phyloP scores from a whole-genome alignment of 37 sponge, comb jelly and placozoan species.

The Chondrosia reniformis region DNA sequence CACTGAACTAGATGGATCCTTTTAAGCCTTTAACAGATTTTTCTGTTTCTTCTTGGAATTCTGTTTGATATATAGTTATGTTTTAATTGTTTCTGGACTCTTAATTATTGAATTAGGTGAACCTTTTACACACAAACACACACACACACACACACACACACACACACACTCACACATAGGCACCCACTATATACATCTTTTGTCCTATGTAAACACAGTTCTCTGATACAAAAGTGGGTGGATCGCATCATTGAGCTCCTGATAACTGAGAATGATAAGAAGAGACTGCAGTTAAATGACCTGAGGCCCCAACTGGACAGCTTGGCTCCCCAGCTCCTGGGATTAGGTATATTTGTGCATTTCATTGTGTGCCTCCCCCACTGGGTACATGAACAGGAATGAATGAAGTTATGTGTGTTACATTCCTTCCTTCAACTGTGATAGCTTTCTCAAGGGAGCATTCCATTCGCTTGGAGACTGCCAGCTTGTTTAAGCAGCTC shows the following conservation, averaged over 20 bases:
- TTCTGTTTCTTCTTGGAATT: too few relatives aligned
- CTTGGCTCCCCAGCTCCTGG: conserved; percentile 52
- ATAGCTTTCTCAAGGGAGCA: conserved; percentile 82
- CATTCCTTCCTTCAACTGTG: not conserved
- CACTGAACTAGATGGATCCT: too few relatives aligned
- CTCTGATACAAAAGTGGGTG: conserved; percentile 66
- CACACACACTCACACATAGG: conserved; percentile 1
- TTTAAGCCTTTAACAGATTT: too few relatives aligned
- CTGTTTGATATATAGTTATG: too few relatives aligned
- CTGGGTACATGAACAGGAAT: not conserved
- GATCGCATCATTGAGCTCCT: conserved; percentile 49
- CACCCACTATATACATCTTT: not conserved
- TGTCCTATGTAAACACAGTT: conserved; percentile 18
- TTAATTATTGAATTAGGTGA: too few relatives aligned
- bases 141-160: too few relatives aligned
- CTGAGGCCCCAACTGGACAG: conserved; percentile 38
- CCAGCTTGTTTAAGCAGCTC: conserved; percentile 53
- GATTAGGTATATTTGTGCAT: not conserved
- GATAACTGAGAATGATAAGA: conserved; percentile 18
- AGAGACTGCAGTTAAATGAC: not conserved
- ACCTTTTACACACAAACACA: too few relatives aligned
- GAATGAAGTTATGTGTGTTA: not conserved
- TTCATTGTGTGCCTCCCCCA: not conserved
- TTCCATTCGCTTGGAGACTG: conserved; percentile 73
- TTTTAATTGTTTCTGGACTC: too few relatives aligned